A percentile compares a stretch with the other conserved stretches of the same genome.
These are phyloP conservation scores for Salarias fasciatus DNA, from an alignment of 2,797 vertebrate genomes.

Conservation along the genomic window DNA sequence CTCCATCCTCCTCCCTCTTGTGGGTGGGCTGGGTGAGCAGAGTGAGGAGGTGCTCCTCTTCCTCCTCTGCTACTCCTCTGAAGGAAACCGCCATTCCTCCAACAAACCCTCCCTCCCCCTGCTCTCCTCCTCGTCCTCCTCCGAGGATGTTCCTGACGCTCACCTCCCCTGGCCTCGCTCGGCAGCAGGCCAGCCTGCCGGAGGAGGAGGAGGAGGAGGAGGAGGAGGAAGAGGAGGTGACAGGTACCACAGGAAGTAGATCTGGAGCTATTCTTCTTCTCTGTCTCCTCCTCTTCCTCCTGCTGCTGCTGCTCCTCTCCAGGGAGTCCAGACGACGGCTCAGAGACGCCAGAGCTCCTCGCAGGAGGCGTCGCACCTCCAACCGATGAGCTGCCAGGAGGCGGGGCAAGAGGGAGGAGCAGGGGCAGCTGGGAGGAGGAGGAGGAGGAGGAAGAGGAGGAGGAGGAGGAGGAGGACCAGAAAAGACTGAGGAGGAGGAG, in stretches of 20 bases:
- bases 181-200: not conserved
- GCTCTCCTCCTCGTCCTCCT: not conserved
- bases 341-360: conserved; percentile 69
- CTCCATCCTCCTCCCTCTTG: conserved; percentile 12
- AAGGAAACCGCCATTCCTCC: conserved; percentile 53
- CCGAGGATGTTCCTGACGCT: conserved; percentile 32
- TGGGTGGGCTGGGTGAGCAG: conserved; percentile 44
- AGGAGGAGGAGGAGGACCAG: not conserved
- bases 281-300: conserved; percentile 4
- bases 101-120: conserved; percentile 52
- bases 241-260: not conserved
- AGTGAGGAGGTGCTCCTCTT: conserved; percentile 18
- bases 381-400: conserved; percentile 75
- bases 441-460: not conserved
- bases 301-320: conserved; percentile 63
- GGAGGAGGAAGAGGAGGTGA: not conserved
- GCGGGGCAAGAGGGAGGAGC: conserved; percentile 59
- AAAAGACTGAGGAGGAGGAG: not conserved
- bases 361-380: conserved; percentile 78
- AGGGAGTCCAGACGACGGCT: conserved; percentile 74
- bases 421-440: conserved; percentile 44
- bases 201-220: not conserved
- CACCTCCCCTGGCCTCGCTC: conserved; percentile 2
- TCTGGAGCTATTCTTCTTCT: conserved; percentile 17
- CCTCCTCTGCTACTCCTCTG: conserved; percentile 11